phyloP scores from a whole-genome alignment of 35 echinoderm and acorn worm species.

The Apostichopus californicus region DNA sequence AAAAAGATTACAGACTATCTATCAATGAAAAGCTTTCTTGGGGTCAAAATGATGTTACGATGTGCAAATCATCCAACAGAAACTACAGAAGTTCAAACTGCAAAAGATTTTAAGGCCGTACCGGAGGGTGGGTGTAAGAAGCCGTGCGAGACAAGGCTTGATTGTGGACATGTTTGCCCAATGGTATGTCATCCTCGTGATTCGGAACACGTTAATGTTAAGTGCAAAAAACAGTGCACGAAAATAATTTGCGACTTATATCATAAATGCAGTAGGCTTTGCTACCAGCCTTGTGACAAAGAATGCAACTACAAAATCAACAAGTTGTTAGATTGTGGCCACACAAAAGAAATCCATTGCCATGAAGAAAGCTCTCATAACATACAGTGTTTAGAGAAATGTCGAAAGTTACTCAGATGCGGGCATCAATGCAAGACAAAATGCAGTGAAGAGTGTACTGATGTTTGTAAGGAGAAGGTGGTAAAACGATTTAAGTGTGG shows the following conservation, averaged over 20 bases:
- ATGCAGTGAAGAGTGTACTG: no score
- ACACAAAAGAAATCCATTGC: no score
- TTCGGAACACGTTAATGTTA: constrained; percentile 66
- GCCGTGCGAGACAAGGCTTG: background rate
- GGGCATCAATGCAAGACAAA: no score
- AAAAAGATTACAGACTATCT: background rate
- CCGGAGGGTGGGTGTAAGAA: constrained; percentile 34
- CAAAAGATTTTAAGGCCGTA: background rate
- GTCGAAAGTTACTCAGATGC: no score
- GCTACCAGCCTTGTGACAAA: constrained; percentile 52
- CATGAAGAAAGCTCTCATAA: no score
- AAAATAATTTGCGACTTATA: constrained; percentile 21
- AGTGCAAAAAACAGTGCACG: constrained; percentile 67
- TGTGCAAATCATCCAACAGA: background rate
- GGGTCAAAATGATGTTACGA: background rate
- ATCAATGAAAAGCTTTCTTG: background rate
- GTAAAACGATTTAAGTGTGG: no score
- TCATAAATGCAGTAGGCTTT: constrained; percentile 60
- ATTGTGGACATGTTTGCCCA: constrained; percentile 53
- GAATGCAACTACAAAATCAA: no score
- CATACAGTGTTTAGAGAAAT: no score
- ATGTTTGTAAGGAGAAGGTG: no score
- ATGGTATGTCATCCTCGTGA: constrained; percentile 78
- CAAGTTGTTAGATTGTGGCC: no score
- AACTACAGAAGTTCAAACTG: background rate